Percentiles rank a stretch among this genome's conserved stretches.
phyloP scores from a whole-genome alignment of 2,113 vertebrate genomes.

The Sphaerodactylus townsendi region DNA sequence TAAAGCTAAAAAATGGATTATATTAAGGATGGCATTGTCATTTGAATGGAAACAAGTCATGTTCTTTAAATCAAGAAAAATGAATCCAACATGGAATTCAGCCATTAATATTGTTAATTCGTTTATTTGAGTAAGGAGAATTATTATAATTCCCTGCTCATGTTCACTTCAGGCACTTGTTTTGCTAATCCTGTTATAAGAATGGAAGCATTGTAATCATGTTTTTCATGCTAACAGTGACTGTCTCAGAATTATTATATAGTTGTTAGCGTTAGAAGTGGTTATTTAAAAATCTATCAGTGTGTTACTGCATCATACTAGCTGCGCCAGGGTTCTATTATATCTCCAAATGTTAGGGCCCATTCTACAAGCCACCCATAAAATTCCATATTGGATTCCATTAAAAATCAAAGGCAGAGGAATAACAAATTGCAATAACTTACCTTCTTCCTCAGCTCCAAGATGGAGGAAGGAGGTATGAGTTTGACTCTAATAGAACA shows the following conservation, averaged over 20 bases:
- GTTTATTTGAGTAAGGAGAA: neutral
- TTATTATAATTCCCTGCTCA: neutral
- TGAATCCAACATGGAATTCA: neutral
- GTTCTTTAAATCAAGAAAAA: neutral
- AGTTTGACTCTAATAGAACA: too few species aligned
- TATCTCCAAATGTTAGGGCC: neutral
- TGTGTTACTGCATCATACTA: neutral
- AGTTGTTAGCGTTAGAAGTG: accelerated
- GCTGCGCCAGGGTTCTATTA: neutral
- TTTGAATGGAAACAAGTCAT: neutral
- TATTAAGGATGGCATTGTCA: neutral
- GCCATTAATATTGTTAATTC: constrained; percentile 12
- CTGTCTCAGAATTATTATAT: constrained; percentile 12
- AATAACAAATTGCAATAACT: neutral
- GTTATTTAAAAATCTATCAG: neutral
- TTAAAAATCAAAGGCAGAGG: neutral
- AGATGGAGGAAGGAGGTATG: too few species aligned
- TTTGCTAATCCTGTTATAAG: constrained; percentile 7
- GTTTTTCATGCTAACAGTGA: neutral
- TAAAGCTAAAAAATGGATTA: neutral
- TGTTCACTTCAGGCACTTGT: neutral
- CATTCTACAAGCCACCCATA: neutral
- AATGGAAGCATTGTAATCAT: neutral
- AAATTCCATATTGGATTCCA: neutral
- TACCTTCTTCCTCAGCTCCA: too few species aligned